These are phyloP conservation scores for Hyposoter didymator DNA, from an alignment of 2,888 invertebrate genomes.

Conservation along the genomic window DNA sequence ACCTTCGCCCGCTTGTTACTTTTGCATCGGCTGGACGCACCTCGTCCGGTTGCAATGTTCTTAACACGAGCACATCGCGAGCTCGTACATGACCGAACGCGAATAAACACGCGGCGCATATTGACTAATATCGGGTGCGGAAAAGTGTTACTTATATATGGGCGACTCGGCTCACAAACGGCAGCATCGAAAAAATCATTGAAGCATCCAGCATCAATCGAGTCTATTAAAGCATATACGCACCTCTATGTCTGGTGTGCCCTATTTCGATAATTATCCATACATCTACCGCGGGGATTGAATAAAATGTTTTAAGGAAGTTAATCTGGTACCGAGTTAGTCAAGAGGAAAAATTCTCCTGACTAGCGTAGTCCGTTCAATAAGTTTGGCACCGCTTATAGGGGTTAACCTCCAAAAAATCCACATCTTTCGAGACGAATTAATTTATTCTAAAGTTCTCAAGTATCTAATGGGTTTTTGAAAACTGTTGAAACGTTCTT, in stretches of 20 bases:
- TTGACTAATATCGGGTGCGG: not conserved
- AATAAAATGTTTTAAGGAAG: not conserved
- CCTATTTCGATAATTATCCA: constrained; percentile 13
- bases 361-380: no score
- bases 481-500: no score
- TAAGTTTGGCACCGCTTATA: no score
- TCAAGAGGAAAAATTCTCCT: no score
- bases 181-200: not conserved
- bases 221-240: not conserved
- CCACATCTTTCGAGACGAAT: no score
- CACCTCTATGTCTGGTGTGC: no score
- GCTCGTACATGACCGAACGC: not conserved
- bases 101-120: not conserved
- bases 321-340: no score
- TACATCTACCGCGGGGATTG: not conserved
- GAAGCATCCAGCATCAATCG: not conserved
- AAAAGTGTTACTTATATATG: not conserved
- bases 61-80: constrained; percentile 26
- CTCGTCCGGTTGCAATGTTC: constrained; percentile 56
- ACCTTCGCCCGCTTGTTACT: constrained; percentile 38
- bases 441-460: no score
- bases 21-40: constrained; percentile 52
- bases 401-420: no score
- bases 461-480: no score
- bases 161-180: not conserved